A percentile compares a stretch with the other conserved stretches of the same genome.
These are phyloP conservation scores for Epinotia brunnichana DNA, from an alignment of 2,888 invertebrate species.

Conservation along the genomic window DNA sequence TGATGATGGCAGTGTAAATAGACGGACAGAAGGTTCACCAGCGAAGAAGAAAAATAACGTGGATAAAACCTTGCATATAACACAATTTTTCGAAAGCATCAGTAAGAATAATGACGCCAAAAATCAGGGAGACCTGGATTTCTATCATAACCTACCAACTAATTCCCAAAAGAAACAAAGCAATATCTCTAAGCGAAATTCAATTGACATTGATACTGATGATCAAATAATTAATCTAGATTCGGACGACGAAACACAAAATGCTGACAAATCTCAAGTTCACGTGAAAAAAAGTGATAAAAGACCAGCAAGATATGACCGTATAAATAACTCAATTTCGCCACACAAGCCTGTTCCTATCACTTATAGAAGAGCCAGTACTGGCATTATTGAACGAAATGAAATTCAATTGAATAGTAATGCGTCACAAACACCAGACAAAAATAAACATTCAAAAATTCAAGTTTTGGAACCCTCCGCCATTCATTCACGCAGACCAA, in stretches of 20 bases:
- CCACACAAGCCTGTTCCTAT: constrained; percentile 12
- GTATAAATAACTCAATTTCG: neutral
- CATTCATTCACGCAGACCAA: constrained; percentile 4
- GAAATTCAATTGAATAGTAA: neutral
- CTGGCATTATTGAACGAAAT: neutral
- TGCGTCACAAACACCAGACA: neutral
- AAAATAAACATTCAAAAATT: neutral
- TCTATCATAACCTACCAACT: neutral
- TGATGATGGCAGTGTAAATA: neutral
- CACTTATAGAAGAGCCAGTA: constrained; percentile 15
- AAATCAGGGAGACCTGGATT: neutral
- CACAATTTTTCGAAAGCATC: neutral
- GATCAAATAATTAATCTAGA: constrained; percentile 7
- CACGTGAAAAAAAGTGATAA: neutral
- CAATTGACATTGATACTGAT: neutral
- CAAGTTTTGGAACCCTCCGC: neutral
- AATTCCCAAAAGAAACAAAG: neutral
- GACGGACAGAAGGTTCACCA: neutral
- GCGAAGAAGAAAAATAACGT: neutral
- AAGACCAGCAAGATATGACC: neutral
- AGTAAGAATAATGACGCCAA: neutral
- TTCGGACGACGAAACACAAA: constrained; percentile 19
- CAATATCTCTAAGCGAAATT: neutral
- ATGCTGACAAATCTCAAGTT: neutral
- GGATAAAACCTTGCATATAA: neutral